phyloP scores from a whole-genome alignment of 2,113 vertebrate genomes.

The Saguinus midas region DNA sequence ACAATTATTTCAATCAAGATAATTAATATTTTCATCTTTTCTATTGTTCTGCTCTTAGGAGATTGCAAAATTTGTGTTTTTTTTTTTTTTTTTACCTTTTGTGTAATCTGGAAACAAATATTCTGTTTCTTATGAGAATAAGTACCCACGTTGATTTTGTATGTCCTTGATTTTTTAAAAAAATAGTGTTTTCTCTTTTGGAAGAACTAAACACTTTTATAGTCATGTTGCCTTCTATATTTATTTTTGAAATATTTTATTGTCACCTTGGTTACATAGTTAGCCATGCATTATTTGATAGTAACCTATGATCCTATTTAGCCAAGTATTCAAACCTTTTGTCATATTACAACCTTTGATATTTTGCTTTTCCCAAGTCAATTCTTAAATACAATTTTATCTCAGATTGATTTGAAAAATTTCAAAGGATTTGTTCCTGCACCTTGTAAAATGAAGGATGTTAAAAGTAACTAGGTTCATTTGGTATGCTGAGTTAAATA shows the following conservation, averaged over 20 bases:
- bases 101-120: not conserved
- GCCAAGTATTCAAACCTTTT: not conserved
- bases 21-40: not conserved
- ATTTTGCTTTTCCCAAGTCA: not conserved
- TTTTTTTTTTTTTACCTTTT: not conserved
- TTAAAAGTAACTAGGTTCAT: not conserved
- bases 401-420: not conserved
- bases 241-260: not conserved
- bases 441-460: not conserved
- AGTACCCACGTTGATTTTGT: not conserved
- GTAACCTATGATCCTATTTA: not conserved
- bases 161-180: not conserved
- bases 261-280: not conserved
- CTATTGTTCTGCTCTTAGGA: not conserved
- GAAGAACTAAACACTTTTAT: not conserved
- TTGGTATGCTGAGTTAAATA: not conserved
- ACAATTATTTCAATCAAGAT: not conserved
- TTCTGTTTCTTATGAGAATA: not conserved
- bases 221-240: no score
- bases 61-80: not conserved
- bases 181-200: not conserved
- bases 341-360: not conserved
- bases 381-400: not conserved
- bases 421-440: not conserved
- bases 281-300: not conserved